Evolutionary conservation across 2,797 vertebrate species (phyloP).

Genomic region (Malacoraja senta): DNA sequence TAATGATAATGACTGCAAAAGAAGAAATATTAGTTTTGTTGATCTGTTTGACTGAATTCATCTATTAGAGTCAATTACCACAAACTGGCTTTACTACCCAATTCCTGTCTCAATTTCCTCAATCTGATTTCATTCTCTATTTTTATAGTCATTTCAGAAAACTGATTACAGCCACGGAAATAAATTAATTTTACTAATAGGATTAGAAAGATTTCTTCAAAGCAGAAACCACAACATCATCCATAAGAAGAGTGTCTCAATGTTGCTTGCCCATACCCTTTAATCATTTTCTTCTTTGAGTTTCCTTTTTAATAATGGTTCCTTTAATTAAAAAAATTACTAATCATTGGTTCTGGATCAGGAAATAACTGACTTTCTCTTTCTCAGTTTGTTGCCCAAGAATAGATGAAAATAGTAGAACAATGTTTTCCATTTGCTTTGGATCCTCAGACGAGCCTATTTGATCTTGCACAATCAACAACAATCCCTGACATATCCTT

Average conservation of each 20-base stretch:
- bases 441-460: neutral
- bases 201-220: constrained; percentile 1
- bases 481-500: neutral
- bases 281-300: neutral
- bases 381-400: neutral
- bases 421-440: neutral
- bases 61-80: neutral
- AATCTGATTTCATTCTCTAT: neutral
- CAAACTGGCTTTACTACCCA: too few relatives aligned
- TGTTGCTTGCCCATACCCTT: neutral
- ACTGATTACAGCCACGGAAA: neutral
- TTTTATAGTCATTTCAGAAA: neutral
- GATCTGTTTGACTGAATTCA: neutral
- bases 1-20: neutral
- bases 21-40: neutral
- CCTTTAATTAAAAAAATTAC: neutral
- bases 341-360: neutral
- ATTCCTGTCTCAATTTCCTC: neutral
- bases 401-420: neutral
- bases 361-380: neutral
- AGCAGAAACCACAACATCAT: neutral
- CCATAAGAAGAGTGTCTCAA: neutral
- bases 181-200: neutral
- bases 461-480: neutral
- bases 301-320: neutral